These are phyloP conservation scores for Sander vitreus DNA, from an alignment of 2,113 vertebrate genomes.

Conservation along the genomic window DNA sequence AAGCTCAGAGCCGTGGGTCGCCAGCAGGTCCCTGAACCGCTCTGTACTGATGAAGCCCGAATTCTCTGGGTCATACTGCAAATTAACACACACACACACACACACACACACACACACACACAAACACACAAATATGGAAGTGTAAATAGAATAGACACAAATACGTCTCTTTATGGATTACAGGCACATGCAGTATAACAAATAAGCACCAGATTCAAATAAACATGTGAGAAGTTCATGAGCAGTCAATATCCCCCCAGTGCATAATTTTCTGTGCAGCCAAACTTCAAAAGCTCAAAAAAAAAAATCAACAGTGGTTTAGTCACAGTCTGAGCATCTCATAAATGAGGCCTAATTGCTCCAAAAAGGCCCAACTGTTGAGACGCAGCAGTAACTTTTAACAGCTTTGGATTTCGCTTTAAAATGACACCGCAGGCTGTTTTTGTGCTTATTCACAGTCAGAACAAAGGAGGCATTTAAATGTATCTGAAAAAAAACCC, in stretches of 20 bases:
- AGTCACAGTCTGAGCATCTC: conserved; percentile 17
- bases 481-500: conserved; percentile 14
- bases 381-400: conserved; percentile 23
- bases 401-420: conserved; percentile 41
- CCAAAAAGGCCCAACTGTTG: not conserved
- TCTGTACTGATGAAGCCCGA: conserved; percentile 96
- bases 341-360: conserved; percentile 24
- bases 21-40: conserved; percentile 93
- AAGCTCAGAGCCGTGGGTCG: conserved; percentile 90
- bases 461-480: conserved; percentile 23
- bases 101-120: conserved; percentile 47
- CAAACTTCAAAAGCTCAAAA: conserved; percentile 16
- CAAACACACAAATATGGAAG: conserved; percentile 29
- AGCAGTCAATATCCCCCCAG: not conserved
- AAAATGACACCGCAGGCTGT: conserved; percentile 35
- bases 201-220: conserved; percentile 22
- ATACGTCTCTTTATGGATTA: not conserved
- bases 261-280: not conserved
- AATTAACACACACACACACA: conserved; percentile 55
- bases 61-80: conserved; percentile 93
- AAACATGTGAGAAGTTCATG: conserved; percentile 9
- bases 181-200: not conserved
- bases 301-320: not conserved
- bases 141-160: not conserved
- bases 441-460: conserved; percentile 5